Base-by-base conservation (phyloP, 1,140 invertebrate species). In the Tetraneura akinire region DNA sequence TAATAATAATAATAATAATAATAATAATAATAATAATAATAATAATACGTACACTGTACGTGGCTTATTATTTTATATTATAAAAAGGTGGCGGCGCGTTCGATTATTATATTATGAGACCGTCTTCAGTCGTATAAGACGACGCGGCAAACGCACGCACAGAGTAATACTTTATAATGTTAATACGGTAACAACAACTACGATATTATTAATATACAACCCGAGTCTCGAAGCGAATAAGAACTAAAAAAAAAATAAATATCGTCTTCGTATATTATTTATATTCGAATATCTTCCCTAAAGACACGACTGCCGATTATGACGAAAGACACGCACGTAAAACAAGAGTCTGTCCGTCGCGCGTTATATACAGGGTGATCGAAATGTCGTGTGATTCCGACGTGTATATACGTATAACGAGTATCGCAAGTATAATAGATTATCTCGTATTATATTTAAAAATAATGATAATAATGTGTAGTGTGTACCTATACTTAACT, bases 41-140 rank as follows among this genome's bases (percentile, higher is more conserved):
- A n/a, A n/a, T n/a, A n/a, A n/a, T n/a, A n/a, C n/a, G n/a, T n/a
- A n/a, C n/a, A n/a, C n/a, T n/a, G n/a, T 37, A 37, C 29, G 71
- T 74, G 71, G 73, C 57, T 76, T 76, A 76, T 76, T 76, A 76
- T 76, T 68, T 68, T 68, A n/a, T n/a, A 57, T 76, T 76, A 76
- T 57, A 60, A 68, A 68, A 76, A 76, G 53, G 73, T 76, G 73
- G 49, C 73, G 53, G 73, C 73, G 73, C 53, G 73, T 76, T 76
- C 73, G 42, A 76, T 76, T 57, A 76, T 76, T 76, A 76, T 68
- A 68, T 68, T 68, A 68, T 14, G 45, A 47, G 37, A n/a, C n/a
- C n/a, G n/a, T n/a, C n/a, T n/a, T n/a, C n/a, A n/a, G n/a, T n/a
- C n/a, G n/a, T n/a, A n/a, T n/a, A n/a, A n/a, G n/a, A n/a, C n/a